These are phyloP conservation scores for Thinocorus orbignyianus DNA, from an alignment of 2,113 vertebrate species.

Conservation along the genomic window DNA sequence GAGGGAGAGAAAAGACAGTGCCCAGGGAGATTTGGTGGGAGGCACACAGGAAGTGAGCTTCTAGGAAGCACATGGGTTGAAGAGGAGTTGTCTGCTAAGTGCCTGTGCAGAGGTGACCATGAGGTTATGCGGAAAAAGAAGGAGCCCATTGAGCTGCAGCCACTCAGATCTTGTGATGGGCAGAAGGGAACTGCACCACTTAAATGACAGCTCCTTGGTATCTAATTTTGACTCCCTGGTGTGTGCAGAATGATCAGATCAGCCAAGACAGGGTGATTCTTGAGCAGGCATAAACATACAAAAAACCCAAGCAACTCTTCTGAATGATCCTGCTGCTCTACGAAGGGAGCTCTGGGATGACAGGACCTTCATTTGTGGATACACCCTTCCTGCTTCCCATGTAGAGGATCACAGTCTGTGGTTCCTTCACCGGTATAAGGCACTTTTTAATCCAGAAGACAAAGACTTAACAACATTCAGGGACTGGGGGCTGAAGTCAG, in stretches of 20 bases:
- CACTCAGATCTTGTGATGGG: neutral
- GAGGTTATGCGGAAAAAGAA: neutral
- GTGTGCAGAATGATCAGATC: neutral
- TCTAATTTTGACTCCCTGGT: neutral
- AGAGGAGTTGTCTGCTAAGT: neutral
- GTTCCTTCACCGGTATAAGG: neutral
- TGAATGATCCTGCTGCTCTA: neutral
- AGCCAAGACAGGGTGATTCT: neutral
- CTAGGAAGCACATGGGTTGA: neutral
- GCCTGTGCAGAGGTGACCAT: accelerated
- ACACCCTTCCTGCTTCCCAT: neutral
- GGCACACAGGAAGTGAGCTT: neutral
- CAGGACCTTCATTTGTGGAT: neutral
- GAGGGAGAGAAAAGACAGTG: neutral
- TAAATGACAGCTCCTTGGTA: neutral
- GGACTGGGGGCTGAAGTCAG: neutral
- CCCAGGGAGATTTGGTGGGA: neutral
- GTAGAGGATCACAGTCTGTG: neutral
- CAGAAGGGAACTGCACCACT: neutral
- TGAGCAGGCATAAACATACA: neutral
- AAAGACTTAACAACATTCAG: neutral
- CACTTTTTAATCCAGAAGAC: neutral
- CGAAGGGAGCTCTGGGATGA: neutral
- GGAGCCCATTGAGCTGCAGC: neutral
- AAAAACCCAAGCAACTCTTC: neutral